Conservation (phyloP, 2,888 invertebrate species). For the Ditylenchus weischeri region DNA sequence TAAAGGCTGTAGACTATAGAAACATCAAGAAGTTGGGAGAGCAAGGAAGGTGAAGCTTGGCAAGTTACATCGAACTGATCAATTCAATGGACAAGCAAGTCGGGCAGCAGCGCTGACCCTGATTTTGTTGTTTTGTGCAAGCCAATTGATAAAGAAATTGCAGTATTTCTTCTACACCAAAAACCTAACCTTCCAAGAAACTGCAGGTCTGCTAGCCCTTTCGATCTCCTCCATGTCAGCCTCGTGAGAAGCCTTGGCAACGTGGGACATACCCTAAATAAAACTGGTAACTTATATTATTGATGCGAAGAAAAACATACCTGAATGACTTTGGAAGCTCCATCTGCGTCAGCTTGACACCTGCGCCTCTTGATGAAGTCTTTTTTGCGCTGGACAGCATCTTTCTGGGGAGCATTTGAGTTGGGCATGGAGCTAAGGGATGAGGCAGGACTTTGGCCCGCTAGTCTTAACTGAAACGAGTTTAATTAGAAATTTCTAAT, state of each 20-base stretch:
- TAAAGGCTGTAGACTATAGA: too few relatives aligned
- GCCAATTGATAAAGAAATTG: too few relatives aligned
- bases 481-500: not conserved
- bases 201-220: conserved; percentile 35
- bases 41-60: too few relatives aligned
- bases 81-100: too few relatives aligned
- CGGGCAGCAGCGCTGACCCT: too few relatives aligned
- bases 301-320: conserved; percentile 14
- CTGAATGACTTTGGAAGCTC: conserved; percentile 62
- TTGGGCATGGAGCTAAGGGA: conserved; percentile 46
- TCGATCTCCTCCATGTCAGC: conserved; percentile 43
- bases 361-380: conserved; percentile 72
- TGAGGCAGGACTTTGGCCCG: conserved; percentile 53
- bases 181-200: conserved; percentile 44
- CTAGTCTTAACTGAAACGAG: conserved; percentile 37
- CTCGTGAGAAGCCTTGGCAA: conserved; percentile 63
- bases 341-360: conserved; percentile 74
- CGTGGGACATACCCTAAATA: conserved; percentile 74
- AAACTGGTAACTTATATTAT: not conserved
- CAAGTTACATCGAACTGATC: too few relatives aligned
- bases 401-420: conserved; percentile 65
- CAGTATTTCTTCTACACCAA: not conserved
- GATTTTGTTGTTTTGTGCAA: too few relatives aligned
- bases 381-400: conserved; percentile 90
- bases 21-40: too few relatives aligned